These are phyloP conservation scores for Theropithecus gelada DNA, from an alignment of 2,113 vertebrate species.

Conservation along the genomic window DNA sequence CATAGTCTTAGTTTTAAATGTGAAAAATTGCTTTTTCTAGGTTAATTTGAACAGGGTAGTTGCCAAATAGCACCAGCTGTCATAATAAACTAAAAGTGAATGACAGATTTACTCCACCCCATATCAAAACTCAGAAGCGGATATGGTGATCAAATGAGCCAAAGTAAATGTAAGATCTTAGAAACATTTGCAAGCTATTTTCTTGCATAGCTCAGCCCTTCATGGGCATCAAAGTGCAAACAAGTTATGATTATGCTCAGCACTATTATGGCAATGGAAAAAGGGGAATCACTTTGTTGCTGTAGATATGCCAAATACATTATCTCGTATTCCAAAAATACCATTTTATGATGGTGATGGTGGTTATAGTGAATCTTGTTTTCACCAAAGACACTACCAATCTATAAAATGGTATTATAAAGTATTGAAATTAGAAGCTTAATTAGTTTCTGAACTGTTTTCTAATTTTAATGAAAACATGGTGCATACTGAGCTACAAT, in stretches of 20 bases:
- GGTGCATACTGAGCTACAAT: neutral
- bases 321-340: neutral
- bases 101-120: constrained; percentile 66
- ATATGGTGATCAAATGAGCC: constrained; percentile 61
- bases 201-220: constrained; percentile 46
- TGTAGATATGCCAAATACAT: neutral
- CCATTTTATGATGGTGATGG: neutral
- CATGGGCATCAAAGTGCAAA: neutral
- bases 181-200: constrained; percentile 69
- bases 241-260: neutral
- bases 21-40: constrained; percentile 50
- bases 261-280: neutral
- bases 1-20: constrained; percentile 42
- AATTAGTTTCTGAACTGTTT: neutral
- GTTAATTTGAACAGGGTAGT: constrained; percentile 60
- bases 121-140: constrained; percentile 57
- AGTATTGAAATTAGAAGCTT: neutral
- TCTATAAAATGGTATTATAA: neutral
- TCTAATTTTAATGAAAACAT: constrained; percentile 25
- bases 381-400: neutral
- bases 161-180: constrained; percentile 60
- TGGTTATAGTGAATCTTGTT: neutral
- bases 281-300: neutral
- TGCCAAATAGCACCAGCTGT: constrained; percentile 74
- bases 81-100: constrained; percentile 69